Conservation (phyloP, 2,113 vertebrate species). For the Rhipidura dahli region DNA sequence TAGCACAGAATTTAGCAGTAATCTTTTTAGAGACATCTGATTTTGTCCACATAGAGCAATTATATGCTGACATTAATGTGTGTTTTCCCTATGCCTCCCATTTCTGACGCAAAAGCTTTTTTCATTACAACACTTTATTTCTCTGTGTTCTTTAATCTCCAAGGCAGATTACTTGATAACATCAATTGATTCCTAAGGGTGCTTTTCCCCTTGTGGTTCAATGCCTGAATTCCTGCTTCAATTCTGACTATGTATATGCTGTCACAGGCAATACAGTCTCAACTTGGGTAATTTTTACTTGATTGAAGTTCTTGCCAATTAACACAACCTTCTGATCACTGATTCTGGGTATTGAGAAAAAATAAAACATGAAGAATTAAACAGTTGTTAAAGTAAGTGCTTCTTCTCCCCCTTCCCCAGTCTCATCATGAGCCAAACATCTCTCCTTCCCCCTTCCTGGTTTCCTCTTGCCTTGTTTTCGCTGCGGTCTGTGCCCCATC, state of each 20-base stretch:
- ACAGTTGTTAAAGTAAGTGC: neutral
- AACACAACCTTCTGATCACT: neutral
- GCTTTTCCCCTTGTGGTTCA: conserved; percentile 4
- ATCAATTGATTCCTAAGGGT: conserved; percentile 43
- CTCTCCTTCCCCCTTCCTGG: neutral
- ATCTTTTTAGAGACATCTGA: neutral
- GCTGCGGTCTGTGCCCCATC: fast-evolving
- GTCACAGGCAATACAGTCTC: neutral
- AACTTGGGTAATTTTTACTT: neutral
- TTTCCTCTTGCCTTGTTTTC: neutral
- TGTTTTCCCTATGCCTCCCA: neutral
- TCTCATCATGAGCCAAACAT: neutral
- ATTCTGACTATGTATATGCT: neutral
- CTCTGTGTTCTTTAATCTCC: conserved; percentile 28
- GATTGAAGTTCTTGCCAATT: neutral
- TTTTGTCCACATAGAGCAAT: conserved; percentile 13
- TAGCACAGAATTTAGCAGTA: neutral
- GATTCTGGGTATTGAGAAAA: neutral
- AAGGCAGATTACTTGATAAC: conserved; percentile 38
- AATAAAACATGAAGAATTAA: neutral
- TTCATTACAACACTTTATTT: conserved; percentile 13
- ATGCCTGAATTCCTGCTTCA: neutral
- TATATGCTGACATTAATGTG: conserved; percentile 12
- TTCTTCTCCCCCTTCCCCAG: neutral
- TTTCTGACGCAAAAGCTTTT: conserved; percentile 40